Evolutionary conservation across 2,113 vertebrate species (phyloP), one percentile per base, ranked within the genome.

Genomic region (Zingel zingel): DNA sequence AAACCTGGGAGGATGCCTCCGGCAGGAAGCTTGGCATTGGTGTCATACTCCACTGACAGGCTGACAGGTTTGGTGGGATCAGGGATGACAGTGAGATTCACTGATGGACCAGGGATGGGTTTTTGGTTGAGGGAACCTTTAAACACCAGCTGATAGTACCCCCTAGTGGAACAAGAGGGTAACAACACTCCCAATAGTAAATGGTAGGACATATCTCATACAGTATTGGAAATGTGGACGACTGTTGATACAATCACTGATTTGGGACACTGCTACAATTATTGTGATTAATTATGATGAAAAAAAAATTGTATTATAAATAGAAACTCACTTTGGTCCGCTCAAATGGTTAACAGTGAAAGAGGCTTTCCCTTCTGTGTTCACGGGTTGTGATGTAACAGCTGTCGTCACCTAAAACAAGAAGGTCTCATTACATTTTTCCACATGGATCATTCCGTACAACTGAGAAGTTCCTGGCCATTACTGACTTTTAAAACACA

Each of bases 1-100:
- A 74, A 86, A 99, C 98, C 97, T 90, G 98, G 96, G 50, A 99
- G 97, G 36, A 82, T 81, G 48, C 86, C 80, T 54, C 97, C 98
- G 62, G 98, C 98, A 82, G 72, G 82, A 87, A 97, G 96, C 73
- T 48, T 83, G 56, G 86, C 83, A 30, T 59, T 86, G 70, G 57
- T 94, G 84, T 97, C 92, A 25, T 96, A 98, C 65, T 96, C 93
- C 62, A 98, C 95, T 13, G 88, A 88, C 72, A 99, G 91, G 68
- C 61, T 16, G 65, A 96, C 84, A 3, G 98, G 97, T 85, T 96
- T 97, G 78, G 95, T 96, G 58, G 97, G 96, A 86, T 99, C 96
- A 64, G 97, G 96, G 64, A 97, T 86, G 78, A 99, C 91, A 33
- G 94, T 97, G 58, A 99, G 84, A 36, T 87, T 96, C 74, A 99